Evolutionary conservation across 2,113 vertebrate genomes (phyloP).

Genomic region (western clawed frog (Xenopus tropicalis)): UCB_Xtro_10.0 CM004445.2:19200501-19201000

Average conservation of each 20-base stretch:
- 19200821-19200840: too few species aligned
- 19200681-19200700: conserved; percentile 36
- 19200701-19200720: conserved; percentile 31
- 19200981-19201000: too few species aligned
- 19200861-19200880: too few species aligned
- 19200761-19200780: background rate
- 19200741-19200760: background rate
- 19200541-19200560: background rate
- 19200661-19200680: conserved; percentile 45
- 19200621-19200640: background rate
- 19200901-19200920: too few species aligned
- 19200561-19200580: background rate
- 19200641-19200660: conserved; percentile 45
- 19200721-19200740: conserved; percentile 17
- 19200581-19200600: conserved; percentile 49
- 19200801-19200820: too few species aligned
- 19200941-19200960: too few species aligned
- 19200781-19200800: too few species aligned
- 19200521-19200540: conserved; percentile 25
- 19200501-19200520: conserved; percentile 3
- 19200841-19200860: too few species aligned
- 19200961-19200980: too few species aligned
- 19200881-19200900: too few species aligned
- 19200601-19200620: conserved; percentile 43
- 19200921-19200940: too few species aligned